Base-by-base conservation (phyloP, 2,113 vertebrate species). In the Phaethornis superciliosus region DNA sequence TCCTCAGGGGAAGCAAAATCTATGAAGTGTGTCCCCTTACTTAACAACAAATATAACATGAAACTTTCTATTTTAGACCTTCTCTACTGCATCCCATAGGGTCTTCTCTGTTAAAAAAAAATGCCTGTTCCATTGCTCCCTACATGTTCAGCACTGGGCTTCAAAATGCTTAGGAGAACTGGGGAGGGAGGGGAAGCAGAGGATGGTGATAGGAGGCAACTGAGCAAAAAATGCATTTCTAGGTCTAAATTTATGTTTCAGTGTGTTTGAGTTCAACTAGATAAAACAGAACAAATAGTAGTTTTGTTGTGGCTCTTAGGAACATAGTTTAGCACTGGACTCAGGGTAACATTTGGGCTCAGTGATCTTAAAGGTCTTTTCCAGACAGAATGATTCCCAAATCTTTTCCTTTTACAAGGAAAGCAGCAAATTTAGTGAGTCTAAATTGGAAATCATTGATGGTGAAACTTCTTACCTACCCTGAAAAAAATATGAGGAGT, bases 251-350 rank as follows among this genome's bases (percentile, higher is more conserved):
- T 90, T 91, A 52, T 9, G 33, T 89, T 96, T 95, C 84, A 90
- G 79, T 85, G 94, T 91, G 93, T 96, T 77, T 90, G 85, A 96
- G 95, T 47, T 88, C 88, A 89, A 81, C 92, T 90, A 94, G 84
- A 90, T 95, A 92, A 85, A 96, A 94, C 51, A 74, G 49, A 86
- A 67, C 20, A 88, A 81, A 35, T 5, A 74, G 55, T 18, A 67
- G 8, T 33, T 59, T 47, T 63, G 21, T 44, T 89, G 62, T 35
- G 54, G 69, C 35, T 62, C 21, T 64, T 52, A 60, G 40, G 83
- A 83, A 15, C 5, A 40, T 12, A 40, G 40, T 40, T 40, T 11
- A 40, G 40, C 40, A 40, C 40, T 40, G 40, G 11, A 40, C 40
- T 40, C 40, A 40, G 40, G 40, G 40, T 40, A 40, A 40, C 11